Percentiles rank a stretch among this genome's conserved stretches.
Evolutionary conservation across 2,113 vertebrate genomes (phyloP).

Genomic region (Anthoscopus minutus): DNA sequence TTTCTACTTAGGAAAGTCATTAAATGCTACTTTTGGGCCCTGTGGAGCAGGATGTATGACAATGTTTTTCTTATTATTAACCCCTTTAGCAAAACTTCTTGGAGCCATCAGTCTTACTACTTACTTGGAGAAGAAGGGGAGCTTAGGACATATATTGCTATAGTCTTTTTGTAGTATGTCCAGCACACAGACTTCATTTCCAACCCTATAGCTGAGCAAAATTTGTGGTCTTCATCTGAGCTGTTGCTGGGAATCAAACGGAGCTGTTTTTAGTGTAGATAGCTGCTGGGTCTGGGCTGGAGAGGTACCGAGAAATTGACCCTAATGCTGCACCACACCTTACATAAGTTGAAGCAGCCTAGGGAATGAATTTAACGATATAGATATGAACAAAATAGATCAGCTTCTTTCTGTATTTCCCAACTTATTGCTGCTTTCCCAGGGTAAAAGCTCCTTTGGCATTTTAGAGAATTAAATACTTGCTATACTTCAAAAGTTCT

Average conservation of each 20-base stretch:
- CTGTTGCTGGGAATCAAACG: background rate
- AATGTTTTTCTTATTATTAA: background rate
- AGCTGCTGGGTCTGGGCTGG: background rate
- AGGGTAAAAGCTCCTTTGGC: background rate
- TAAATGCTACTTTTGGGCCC: background rate
- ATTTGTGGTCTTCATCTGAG: background rate
- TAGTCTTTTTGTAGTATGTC: background rate
- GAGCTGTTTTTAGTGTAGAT: background rate
- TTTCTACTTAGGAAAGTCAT: background rate
- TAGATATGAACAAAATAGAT: background rate
- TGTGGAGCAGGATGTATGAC: background rate
- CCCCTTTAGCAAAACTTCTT: background rate
- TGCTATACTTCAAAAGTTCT: background rate
- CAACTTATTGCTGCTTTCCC: background rate
- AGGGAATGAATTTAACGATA: background rate
- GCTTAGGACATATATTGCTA: background rate
- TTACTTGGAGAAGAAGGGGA: background rate
- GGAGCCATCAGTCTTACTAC: background rate
- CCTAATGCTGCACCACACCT: background rate
- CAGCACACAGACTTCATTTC: background rate
- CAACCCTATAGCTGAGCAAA: background rate
- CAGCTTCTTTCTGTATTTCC: background rate
- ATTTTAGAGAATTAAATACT: background rate
- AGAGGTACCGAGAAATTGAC: background rate
- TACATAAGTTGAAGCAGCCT: background rate